Conservation (phyloP, 2,888 invertebrate genomes). For the Dryococelus australis region DNA sequence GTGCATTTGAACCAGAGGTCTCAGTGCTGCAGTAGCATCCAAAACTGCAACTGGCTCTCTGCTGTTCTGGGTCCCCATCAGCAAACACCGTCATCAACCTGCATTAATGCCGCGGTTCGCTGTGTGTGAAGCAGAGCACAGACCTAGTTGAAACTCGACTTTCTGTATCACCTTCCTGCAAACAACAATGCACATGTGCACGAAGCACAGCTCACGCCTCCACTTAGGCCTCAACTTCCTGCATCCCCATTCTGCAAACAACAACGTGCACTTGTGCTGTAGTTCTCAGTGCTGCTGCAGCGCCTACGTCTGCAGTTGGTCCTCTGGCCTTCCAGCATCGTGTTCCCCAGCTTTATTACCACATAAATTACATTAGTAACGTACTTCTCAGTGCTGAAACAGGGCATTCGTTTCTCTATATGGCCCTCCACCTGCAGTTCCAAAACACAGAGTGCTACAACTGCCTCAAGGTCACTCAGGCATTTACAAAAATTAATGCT, state of each 20-base stretch:
- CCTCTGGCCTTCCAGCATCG: constrained; percentile 38
- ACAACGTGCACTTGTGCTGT: no score
- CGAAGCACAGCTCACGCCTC: no score
- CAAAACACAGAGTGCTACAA: no score
- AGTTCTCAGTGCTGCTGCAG: constrained; percentile 57
- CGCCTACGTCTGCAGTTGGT: constrained; percentile 58
- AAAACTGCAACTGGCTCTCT: constrained; percentile 54
- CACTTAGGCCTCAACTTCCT: no score
- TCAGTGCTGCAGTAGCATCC: constrained; percentile 60
- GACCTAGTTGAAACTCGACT: background rate
- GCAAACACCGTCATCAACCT: background rate
- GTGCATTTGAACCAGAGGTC: no score
- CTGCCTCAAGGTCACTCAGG: no score
- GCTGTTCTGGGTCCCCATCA: constrained; percentile 37
- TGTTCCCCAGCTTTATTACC: no score
- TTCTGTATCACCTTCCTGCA: background rate
- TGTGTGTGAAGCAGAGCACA: background rate
- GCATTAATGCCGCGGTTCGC: background rate
- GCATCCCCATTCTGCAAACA: no score
- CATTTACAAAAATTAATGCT: no score
- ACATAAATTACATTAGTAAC: background rate
- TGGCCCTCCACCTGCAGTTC: no score
- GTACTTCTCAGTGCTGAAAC: background rate
- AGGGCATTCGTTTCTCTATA: background rate
- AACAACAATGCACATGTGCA: no score